Base-by-base conservation (phyloP, 37 sponge, comb jelly and placozoan species). In the Crambe crambe region DNA sequence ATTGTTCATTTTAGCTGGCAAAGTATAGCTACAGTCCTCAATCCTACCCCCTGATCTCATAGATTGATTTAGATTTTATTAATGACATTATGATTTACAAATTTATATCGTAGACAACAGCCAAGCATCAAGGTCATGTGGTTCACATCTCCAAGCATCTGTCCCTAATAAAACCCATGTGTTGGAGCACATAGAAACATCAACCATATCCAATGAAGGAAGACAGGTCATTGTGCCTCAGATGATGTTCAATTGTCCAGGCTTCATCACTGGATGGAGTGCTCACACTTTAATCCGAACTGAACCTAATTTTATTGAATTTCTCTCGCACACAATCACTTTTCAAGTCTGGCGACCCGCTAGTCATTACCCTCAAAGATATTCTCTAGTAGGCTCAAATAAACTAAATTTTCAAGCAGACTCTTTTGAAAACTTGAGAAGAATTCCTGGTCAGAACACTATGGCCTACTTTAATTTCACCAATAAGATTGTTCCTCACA, bases 321-420 rank as follows among this genome's bases (percentile, higher is more conserved):
- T 12, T 5, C 66, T 65, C 31, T 31, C 66, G 10, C 66, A 65
- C 35, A 18, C 3, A 2, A 65, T 65, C 66, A 65, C 66, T 30
- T 65, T 65, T 9, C 66, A 65, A 32, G 66, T 65, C 17, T 65
- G 66, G 66, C 25, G 66, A 32, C 66, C 66, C 2, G 66, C 25
- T 6, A 31, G 32, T 2, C n/a, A n/a, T n/a, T 31, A 2, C 17
- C 9, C 9, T 6, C 27, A 30, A 26, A 65, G 66, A 3, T 65
- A 65, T 30, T 30, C 34, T 18, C 35, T 65, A 30, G 66, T 65
- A 5, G 66, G 66, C 10, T 31, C 31, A 18, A 65, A 65, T 31
- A 30, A 2, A 65, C 35, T 65, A 30, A 20, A 34, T 34, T 65
- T 65, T 34, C 25, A 9, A 2, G 34, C 32, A 2, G 31, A 31